Conservation (phyloP, 2,888 invertebrate genomes). For the Chloroclystis v-ata region DNA sequence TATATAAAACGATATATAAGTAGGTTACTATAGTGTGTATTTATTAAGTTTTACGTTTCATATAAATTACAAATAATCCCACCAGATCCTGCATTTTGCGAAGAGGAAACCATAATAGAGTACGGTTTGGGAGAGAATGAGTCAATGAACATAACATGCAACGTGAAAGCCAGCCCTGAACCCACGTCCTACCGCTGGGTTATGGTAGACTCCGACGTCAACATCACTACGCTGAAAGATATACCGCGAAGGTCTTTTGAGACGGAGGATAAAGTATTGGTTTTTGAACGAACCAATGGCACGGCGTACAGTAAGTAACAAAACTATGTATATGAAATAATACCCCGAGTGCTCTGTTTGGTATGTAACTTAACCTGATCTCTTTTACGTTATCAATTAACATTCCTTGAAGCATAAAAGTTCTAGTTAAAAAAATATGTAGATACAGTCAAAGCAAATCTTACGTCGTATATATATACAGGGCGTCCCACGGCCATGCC, state of each 20-base stretch:
- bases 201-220: conserved; percentile 48
- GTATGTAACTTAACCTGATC: too few relatives aligned
- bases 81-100: conserved; percentile 60
- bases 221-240: conserved; percentile 37
- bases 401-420: too few relatives aligned
- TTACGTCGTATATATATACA: too few relatives aligned
- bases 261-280: conserved; percentile 44
- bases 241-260: conserved; percentile 42
- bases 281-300: conserved; percentile 52
- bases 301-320: conserved; percentile 52
- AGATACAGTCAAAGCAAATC: too few relatives aligned
- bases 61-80: too few relatives aligned
- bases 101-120: conserved; percentile 46
- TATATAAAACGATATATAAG: too few relatives aligned
- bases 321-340: not conserved
- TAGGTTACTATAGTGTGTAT: too few relatives aligned
- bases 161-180: conserved; percentile 52
- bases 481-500: too few relatives aligned
- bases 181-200: conserved; percentile 58
- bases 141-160: conserved; percentile 59
- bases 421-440: too few relatives aligned
- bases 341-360: too few relatives aligned
- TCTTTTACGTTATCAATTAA: too few relatives aligned
- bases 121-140: conserved; percentile 60
- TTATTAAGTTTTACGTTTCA: too few relatives aligned